Evolutionary conservation across 2,113 vertebrate genomes (phyloP), one percentile per base, ranked within the genome.

Genomic region (Andinoacara biseriatus): DNA sequence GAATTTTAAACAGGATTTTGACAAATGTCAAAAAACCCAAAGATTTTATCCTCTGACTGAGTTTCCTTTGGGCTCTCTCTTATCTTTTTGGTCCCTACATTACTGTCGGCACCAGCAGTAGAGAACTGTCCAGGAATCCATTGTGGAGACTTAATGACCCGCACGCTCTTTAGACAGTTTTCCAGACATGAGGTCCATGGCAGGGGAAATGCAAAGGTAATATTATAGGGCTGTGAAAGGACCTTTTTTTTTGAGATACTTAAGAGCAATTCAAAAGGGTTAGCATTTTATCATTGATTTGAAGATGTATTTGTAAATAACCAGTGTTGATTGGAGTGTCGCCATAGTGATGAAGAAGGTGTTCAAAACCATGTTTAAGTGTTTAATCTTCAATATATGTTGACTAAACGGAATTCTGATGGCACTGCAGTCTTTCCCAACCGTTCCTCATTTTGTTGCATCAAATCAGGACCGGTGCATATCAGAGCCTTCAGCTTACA

Each of bases 121-220:
- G 20, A 67, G 24, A 10, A 65, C 49, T n/a, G 11, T 38, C 20
- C 40, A 26, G 35, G 49, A 78, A 54, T 75, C 15, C 2, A 54
- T 78, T 76, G 31, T 78, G 57, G 1, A 29, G 33, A 60, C 24
- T 83, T 54, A 15, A 24, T 80, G 80, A 84, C 46, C 79, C 31
- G 22, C 33, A 11, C 22, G 7, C 9, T 58, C 18, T 35, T 15
- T 38, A 33, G 62, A 20, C 43, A 49, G 22, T 3, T 38, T 20
- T 35, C n/a, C 18, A 54, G 56, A n/a, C 46, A 52, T 8, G 52
- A 14, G 7, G 6, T 15, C 6, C 0, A 4, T 17, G 35, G 40
- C 15, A 69, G 63, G 0, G 78, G 33, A 46, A 9, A 8, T 0
- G 2, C 31, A 56, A 22, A 29, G 40, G 20, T 1, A 11, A 65